phyloP scores from a whole-genome alignment of 1,140 invertebrate species.

The Ylistrum balloti region DNA sequence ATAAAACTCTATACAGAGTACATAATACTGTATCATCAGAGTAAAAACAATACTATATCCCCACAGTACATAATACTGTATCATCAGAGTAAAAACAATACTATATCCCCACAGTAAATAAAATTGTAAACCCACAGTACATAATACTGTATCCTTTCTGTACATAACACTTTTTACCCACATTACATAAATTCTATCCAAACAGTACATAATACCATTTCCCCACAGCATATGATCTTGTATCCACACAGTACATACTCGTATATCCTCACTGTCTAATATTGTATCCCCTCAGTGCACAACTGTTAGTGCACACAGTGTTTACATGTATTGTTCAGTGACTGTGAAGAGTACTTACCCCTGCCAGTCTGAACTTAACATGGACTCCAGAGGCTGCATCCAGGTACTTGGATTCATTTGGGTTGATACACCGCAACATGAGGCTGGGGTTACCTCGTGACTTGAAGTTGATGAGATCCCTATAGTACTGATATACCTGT shows the following conservation, averaged over 20 bases:
- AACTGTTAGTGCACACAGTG: too few relatives aligned
- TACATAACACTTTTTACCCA: too few relatives aligned
- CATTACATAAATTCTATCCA: too few relatives aligned
- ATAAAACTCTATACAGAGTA: too few relatives aligned
- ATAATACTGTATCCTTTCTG: background rate
- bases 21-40: background rate
- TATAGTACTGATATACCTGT: constrained; percentile 82
- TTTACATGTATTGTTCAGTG: too few relatives aligned
- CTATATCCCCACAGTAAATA: background rate
- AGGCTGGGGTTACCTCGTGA: constrained; percentile 78
- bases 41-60: too few relatives aligned
- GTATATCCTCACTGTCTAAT: background rate
- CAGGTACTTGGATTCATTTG: constrained; percentile 80
- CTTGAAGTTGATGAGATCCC: constrained; percentile 82
- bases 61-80: constrained; percentile 25
- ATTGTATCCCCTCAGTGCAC: too few relatives aligned
- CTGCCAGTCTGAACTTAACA: constrained; percentile 81
- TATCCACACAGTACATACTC: too few relatives aligned
- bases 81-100: background rate
- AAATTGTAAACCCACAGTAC: background rate
- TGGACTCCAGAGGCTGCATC: constrained; percentile 81
- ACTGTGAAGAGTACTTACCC: constrained; percentile 70
- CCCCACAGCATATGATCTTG: too few relatives aligned
- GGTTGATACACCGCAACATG: constrained; percentile 82
- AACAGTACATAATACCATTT: too few relatives aligned